Percentiles rank a stretch among this genome's conserved stretches.
phyloP scores from a whole-genome alignment of 1,140 invertebrate genomes.

The Lerema accius region DNA sequence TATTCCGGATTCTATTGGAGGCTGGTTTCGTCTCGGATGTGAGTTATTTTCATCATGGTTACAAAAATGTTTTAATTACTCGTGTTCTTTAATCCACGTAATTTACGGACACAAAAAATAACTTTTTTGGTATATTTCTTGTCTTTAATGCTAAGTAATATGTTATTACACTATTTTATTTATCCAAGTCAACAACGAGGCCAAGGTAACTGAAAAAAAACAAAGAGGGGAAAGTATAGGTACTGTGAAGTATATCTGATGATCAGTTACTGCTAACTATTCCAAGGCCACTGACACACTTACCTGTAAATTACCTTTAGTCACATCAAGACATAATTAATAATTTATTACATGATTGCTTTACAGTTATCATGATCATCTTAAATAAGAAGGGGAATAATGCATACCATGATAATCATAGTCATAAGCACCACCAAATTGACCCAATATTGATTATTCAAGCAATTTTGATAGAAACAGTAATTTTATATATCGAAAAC shows the following conservation, averaged over 20 bases:
- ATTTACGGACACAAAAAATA: neutral
- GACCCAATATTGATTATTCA: too few species aligned
- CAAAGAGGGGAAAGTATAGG: slow-evolving; percentile 4
- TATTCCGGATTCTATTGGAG: slow-evolving; percentile 89
- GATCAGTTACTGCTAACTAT: neutral
- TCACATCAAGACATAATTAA: slow-evolving; percentile 27
- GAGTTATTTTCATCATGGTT: slow-evolving; percentile 47
- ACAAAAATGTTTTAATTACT: neutral
- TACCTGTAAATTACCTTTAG: slow-evolving; percentile 26
- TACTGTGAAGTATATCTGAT: neutral
- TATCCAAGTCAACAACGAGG: neutral
- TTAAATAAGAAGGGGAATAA: too few species aligned
- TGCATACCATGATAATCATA: too few species aligned
- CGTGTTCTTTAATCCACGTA: too few species aligned
- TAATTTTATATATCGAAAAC: too few species aligned
- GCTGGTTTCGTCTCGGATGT: slow-evolving; percentile 92
- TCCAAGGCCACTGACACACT: slow-evolving; percentile 48
- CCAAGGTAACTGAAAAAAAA: slow-evolving; percentile 9
- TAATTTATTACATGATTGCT: slow-evolving; percentile 33
- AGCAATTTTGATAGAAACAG: too few species aligned
- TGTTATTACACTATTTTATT: neutral
- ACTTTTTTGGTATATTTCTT: neutral
- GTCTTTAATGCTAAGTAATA: neutral
- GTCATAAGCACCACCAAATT: too few species aligned
- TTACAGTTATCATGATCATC: too few species aligned